phyloP scores from a whole-genome alignment of 2,797 vertebrate species.

The Chaetophractus vellerosus region DNA sequence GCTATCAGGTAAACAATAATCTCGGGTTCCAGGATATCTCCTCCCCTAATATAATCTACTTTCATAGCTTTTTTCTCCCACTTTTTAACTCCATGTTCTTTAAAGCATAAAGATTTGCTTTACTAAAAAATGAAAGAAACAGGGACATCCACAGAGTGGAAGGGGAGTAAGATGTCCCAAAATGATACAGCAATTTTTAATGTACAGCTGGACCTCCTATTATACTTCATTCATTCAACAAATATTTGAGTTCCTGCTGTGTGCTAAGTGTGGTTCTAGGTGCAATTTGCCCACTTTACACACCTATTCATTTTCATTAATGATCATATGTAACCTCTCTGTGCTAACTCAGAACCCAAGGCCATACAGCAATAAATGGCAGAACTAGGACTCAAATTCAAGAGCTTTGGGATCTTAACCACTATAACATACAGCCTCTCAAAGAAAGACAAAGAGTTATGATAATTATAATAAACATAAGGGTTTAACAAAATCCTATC shows the following conservation, averaged over 20 bases:
- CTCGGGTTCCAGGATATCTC: neutral
- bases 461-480: neutral
- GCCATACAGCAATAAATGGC: neutral
- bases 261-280: constrained; percentile 1
- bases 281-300: neutral
- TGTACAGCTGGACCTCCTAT: neutral
- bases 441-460: constrained; percentile 59
- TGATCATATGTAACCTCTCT: neutral
- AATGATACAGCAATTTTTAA: constrained; percentile 51
- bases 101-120: constrained; percentile 57
- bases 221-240: constrained; percentile 28
- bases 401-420: constrained; percentile 35
- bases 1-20: neutral
- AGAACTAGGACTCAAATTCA: constrained; percentile 26
- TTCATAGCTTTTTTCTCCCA: constrained; percentile 7
- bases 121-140: constrained; percentile 36
- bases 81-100: constrained; percentile 33
- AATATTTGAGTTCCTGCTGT: constrained; percentile 33
- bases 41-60: neutral
- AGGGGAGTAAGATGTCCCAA: constrained; percentile 35
- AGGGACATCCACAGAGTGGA: neutral
- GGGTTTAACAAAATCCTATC: constrained; percentile 11
- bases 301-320: constrained; percentile 20
- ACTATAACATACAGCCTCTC: neutral
- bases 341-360: neutral